phyloP scores from a whole-genome alignment of 1,140 invertebrate genomes.

The Schlechtendalia chinensis region DNA sequence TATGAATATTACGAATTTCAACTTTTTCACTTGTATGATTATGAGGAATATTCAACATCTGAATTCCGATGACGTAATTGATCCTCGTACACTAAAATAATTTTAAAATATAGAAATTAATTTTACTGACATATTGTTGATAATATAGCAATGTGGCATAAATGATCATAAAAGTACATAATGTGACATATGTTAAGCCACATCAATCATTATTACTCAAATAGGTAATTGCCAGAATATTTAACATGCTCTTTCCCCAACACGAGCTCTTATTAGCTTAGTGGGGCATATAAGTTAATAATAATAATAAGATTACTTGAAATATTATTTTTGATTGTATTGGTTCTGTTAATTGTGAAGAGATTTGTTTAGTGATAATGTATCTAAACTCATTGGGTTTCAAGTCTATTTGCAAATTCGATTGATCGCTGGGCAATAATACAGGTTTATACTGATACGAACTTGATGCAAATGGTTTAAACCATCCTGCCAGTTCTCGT shows the following conservation, averaged over 20 bases:
- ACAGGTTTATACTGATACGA: slow-evolving; percentile 42
- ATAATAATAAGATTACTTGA: slow-evolving; percentile 6
- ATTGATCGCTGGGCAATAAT: slow-evolving; percentile 31
- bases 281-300: background rate
- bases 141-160: too few species aligned
- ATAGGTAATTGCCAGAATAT: too few species aligned
- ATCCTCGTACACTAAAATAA: slow-evolving; percentile 44
- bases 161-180: too few species aligned
- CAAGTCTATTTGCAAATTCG: slow-evolving; percentile 19
- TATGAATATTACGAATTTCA: slow-evolving; percentile 69
- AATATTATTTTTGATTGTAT: slow-evolving; percentile 41
- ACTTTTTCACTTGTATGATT: slow-evolving; percentile 82
- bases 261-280: too few species aligned
- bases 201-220: too few species aligned
- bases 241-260: too few species aligned
- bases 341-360: slow-evolving; percentile 12
- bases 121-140: background rate
- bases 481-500: slow-evolving; percentile 90
- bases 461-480: slow-evolving; percentile 61
- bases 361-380: slow-evolving; percentile 30
- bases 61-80: slow-evolving; percentile 72
- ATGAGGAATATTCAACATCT: slow-evolving; percentile 82
- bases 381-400: slow-evolving; percentile 44
- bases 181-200: too few species aligned
- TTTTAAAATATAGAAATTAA: background rate